Base-by-base conservation (phyloP, 2,888 invertebrate species). In the Drosophila crucigera region DNA sequence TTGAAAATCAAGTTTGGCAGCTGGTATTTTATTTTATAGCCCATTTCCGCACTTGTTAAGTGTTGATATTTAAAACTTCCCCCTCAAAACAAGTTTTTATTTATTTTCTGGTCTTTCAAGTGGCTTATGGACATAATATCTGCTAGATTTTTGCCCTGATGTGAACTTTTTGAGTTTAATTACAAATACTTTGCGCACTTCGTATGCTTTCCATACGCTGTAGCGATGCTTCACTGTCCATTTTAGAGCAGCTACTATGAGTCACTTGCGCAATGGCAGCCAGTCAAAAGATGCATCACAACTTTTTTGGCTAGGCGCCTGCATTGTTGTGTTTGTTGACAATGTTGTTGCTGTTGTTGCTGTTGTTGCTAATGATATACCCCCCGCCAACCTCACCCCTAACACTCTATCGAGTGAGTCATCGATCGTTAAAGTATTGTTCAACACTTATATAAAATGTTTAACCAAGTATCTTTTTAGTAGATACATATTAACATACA, bases 271-370 rank as follows among this genome's bases (percentile, higher is more conserved):
- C 73, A 68, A 67, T 78, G 84, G 73, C 89, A 84, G 67, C 55
- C 68, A 86, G 77, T 84, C 77, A 84, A 82, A 58, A 84, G 87
- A 87, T 84, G 84, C 89, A 82, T 87, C 89, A 84, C 77, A 87
- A 69, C 82, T 84, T 76, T 85, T 85, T 85, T 85, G 84, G 84
- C 84, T 89, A 84, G 82, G 78, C 89, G 90, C 89, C 90, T 85
- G 89, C 89, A 76, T 68, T 83, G 71, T 82, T 83, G 71, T 89
- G 83, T 87, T 85, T 85, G 89, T 85, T 85, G 90, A 89, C 76
- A 80, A 76, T 84, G 76, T 87, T 85, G 72, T 68, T 79, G 83
- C 54, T 85, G 68, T 19, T 66, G 62, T 55, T 72, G 56, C 33
- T 52, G 56, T 19, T 74, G 53, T 25, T 55, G 56, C 47, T 19